phyloP scores from a whole-genome alignment of 2,888 invertebrate species.

The Netelia melanura region DNA sequence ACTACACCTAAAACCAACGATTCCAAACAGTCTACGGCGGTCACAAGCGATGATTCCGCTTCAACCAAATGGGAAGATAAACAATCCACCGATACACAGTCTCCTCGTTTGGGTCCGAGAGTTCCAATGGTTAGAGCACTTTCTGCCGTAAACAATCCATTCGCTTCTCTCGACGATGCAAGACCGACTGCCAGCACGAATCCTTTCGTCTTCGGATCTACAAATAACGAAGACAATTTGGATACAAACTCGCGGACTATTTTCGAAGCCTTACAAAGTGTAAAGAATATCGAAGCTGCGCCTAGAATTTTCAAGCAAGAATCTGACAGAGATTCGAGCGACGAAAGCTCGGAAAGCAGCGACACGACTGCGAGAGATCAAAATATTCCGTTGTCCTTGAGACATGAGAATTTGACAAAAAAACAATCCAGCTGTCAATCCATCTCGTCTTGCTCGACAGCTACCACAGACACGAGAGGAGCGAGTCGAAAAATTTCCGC shows the following conservation, averaged over 20 bases:
- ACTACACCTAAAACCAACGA: constrained; percentile 42
- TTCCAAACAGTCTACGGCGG: constrained; percentile 24
- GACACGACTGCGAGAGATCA: neutral
- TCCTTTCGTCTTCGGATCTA: constrained; percentile 56
- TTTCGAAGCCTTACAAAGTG: constrained; percentile 56
- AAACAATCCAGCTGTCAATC: constrained; percentile 52
- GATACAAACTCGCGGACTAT: constrained; percentile 41
- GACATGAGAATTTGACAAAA: neutral
- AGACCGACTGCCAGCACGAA: constrained; percentile 47
- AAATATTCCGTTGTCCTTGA: neutral
- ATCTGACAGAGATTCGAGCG: neutral
- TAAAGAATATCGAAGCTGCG: constrained; percentile 62
- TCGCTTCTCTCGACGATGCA: constrained; percentile 43
- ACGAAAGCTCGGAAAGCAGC: neutral
- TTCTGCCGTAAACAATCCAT: constrained; percentile 64
- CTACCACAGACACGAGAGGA: constrained; percentile 49
- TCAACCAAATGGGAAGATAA: neutral
- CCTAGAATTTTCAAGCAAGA: constrained; percentile 40
- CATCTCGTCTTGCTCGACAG: constrained; percentile 52
- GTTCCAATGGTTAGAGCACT: constrained; percentile 55
- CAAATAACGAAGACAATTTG: neutral
- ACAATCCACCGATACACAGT: neutral
- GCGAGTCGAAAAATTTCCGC: constrained; percentile 67
- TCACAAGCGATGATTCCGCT: neutral
- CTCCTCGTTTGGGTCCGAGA: neutral